Conservation (phyloP, 2,797 vertebrate genomes). For the Rhabdophis nuchalis region DNA sequence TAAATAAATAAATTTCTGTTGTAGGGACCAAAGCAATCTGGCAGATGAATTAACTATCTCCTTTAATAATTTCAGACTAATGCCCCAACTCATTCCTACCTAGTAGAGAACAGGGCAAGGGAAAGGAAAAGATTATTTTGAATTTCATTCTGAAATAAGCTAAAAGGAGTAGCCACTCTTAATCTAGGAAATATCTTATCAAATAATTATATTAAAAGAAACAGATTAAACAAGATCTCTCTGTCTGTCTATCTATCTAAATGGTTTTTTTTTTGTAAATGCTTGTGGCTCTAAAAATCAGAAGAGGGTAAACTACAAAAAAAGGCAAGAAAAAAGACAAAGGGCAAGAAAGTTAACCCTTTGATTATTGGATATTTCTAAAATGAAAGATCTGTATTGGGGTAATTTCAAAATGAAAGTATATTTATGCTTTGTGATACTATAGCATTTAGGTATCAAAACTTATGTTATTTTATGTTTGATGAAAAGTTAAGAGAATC, state of each 20-base stretch:
- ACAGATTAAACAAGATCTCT: neutral
- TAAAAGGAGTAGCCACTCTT: neutral
- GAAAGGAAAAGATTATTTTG: neutral
- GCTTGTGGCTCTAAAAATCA: neutral
- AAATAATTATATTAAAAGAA: neutral
- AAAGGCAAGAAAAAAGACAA: neutral
- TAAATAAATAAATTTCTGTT: neutral
- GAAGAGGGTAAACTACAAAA: neutral
- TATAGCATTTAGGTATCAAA: neutral
- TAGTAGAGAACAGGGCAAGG: neutral
- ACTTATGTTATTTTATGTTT: neutral
- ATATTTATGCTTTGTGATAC: neutral
- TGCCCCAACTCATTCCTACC: neutral
- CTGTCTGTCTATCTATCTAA: too few species aligned
- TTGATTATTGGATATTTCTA: neutral
- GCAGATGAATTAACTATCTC: neutral
- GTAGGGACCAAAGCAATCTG: neutral
- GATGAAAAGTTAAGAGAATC: neutral
- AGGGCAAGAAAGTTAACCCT: neutral
- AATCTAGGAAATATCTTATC: neutral
- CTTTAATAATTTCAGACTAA: neutral
- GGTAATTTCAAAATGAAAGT: neutral
- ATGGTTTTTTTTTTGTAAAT: neutral
- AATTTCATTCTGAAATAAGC: conserved; percentile 11
- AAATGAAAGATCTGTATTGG: neutral